These are phyloP conservation scores for Diachasma alloeum DNA, from an alignment of 1,140 invertebrate species.

Conservation along the genomic window DNA sequence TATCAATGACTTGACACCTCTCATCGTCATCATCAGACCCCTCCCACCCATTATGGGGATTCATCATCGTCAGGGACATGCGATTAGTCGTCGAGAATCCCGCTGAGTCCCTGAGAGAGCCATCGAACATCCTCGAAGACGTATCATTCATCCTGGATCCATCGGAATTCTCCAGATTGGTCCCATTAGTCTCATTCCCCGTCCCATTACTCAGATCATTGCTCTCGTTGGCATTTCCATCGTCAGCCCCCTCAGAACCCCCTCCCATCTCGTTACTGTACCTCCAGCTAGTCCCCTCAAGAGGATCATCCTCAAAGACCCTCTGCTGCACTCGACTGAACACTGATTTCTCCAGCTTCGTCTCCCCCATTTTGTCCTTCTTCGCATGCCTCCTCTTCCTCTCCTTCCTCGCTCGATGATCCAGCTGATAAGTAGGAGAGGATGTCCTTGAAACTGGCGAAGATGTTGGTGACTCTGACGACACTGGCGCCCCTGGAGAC, in stretches of 20 bases:
- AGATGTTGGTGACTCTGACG: neutral
- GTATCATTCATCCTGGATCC: neutral
- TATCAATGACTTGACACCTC: neutral
- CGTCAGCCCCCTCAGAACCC: too few species aligned
- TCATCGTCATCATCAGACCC: constrained; percentile 24
- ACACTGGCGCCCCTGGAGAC: neutral
- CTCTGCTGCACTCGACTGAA: neutral
- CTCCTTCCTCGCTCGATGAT: neutral
- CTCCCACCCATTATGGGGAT: neutral
- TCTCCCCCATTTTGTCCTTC: neutral
- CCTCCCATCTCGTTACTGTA: constrained; percentile 32
- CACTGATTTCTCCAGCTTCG: neutral
- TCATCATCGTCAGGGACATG: neutral
- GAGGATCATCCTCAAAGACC: constrained; percentile 45
- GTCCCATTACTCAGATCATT: neutral
- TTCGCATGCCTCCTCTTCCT: neutral
- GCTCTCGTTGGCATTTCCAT: too few species aligned
- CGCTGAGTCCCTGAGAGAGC: neutral
- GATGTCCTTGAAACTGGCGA: neutral
- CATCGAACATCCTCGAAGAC: neutral
- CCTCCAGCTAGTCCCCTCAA: constrained; percentile 61
- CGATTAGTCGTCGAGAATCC: neutral
- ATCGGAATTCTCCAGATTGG: neutral
- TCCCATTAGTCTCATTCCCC: neutral
- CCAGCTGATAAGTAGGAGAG: constrained; percentile 6